Evolutionary conservation across 1,140 invertebrate species (phyloP), one percentile per base, ranked within the genome.

Genomic region (Drosophila kanapiae): DNA sequence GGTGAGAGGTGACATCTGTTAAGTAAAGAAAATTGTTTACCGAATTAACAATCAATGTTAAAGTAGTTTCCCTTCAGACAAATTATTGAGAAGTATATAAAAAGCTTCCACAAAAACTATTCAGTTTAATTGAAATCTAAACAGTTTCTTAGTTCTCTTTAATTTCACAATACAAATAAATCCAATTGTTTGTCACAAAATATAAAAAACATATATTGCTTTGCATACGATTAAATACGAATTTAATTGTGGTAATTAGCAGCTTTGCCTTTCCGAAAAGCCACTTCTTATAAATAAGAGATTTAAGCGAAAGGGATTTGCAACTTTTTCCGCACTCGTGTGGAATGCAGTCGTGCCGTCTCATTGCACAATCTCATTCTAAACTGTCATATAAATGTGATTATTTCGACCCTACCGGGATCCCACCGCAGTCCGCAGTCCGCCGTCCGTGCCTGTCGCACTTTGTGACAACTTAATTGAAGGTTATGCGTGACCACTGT

Each of bases 391-490:
- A 72, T 70, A 42, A 72, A 74, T 72, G 68, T 42, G 70, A 74
- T 72, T 72, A 74, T 38, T 72, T 72, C 38, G 68, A 59, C 45
- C 68, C 67, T 27, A 33, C 14, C 16, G 64, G 23, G 31, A 16
- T 5, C 10, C 16, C 6, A 1, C 13, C 16, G 23, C 60, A 27
- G 47, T 49, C 37, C 23, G 23, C 1, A 23, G 23, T 23, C 10
- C 16, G 23, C 60, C 18, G 47, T 49, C 37, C 56, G 49, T 62
- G 63, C 49, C 27, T 62, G 47, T 75, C 48, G 42, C 68, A 68
- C 58, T 75, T 75, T 69, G 80, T 78, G 69, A 78, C 72, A 78
- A 68, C 62, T 80, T 88, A 80, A 87, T 87, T 83, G 72, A 83
- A 87, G 80, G 64, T 68, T 75, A 64, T 83, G 63, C 51, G 48